Evolutionary conservation across 2,113 vertebrate species (phyloP), one percentile per base, ranked within the genome.

Genomic region (Cryptoleucopteryx plumbea): DNA sequence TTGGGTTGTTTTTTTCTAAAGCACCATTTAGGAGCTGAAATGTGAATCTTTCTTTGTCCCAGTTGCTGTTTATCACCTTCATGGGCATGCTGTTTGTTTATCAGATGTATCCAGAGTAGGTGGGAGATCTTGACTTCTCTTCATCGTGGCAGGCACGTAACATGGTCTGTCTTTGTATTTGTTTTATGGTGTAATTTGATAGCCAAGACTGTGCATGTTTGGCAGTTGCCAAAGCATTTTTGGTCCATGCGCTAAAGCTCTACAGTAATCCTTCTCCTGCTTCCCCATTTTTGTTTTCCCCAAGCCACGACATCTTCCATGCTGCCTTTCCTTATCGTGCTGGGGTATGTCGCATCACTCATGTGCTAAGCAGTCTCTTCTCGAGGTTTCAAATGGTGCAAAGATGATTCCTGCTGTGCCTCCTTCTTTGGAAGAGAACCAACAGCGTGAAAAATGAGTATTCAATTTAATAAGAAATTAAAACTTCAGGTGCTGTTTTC

Each of bases 251-350:
- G 11, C 42, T 83, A n/a, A 78, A 78, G 38, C 71, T 77, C 82
- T 66, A 58, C 62, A 61, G 62, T 55, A 87, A 70, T n/a, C 53
- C 36, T 48, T 29, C 42, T 88, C 21, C 59, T 0, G 0, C 75
- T 92, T 73, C 55, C 58, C 71, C 0, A 0, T 48, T 92, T 47
- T 66, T 52, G 34, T 72, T 70, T 56, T 77, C 11, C 27, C 42
- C 32, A 26, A 40, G 29, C 31, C 59, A 18, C 0, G 0, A 32
- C 19, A 13, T 36, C 29, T 59, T 78, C 20, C 0, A 0, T 38
- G 55, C 65, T 1, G 6, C 61, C 12, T 32, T 74, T 32, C 61
- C 42, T 25, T 26, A 3, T 29, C 29, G 1, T 0, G 0, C 36
- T 34, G 66, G 84, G 19, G 2, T 40, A 22, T 55, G 36, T 16